These are phyloP conservation scores for Prietella phreatophila DNA, from an alignment of 2,113 vertebrate genomes.

Conservation along the genomic window DNA sequence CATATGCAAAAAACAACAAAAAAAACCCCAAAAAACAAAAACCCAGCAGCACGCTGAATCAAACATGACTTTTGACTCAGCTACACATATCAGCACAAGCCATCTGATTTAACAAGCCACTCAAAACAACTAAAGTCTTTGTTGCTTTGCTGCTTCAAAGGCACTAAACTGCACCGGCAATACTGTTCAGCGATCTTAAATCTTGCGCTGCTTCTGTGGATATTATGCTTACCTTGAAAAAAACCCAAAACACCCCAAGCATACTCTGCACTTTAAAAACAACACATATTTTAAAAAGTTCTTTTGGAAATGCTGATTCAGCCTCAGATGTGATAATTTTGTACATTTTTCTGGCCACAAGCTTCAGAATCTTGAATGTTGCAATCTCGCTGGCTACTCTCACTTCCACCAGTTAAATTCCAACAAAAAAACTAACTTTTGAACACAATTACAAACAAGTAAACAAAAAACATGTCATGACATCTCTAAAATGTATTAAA, in stretches of 20 bases:
- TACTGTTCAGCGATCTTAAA: not conserved
- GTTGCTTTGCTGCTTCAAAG: conserved; percentile 32
- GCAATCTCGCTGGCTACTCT: not conserved
- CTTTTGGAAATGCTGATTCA: not conserved
- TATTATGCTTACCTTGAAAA: not conserved
- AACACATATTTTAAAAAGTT: not conserved
- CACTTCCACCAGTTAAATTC: not conserved
- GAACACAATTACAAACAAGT: too few species aligned
- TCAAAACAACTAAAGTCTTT: conserved; percentile 39
- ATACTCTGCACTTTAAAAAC: not conserved
- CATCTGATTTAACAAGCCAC: conserved; percentile 36
- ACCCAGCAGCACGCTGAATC: conserved; percentile 1
- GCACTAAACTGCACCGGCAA: not conserved
- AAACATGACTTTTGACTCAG: conserved; percentile 41
- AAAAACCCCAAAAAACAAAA: conserved; percentile 2
- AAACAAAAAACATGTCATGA: not conserved
- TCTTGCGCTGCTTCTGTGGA: not conserved
- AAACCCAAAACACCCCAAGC: not conserved
- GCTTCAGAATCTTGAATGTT: not conserved
- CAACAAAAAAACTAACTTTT: not conserved
- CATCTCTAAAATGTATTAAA: not conserved
- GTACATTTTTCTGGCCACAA: not conserved
- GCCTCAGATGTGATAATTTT: not conserved
- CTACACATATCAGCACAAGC: conserved; percentile 36
- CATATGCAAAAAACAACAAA: not conserved